Evolutionary conservation across 2,113 vertebrate species (phyloP).

Genomic region (Porphyrio hochstetteri): DNA sequence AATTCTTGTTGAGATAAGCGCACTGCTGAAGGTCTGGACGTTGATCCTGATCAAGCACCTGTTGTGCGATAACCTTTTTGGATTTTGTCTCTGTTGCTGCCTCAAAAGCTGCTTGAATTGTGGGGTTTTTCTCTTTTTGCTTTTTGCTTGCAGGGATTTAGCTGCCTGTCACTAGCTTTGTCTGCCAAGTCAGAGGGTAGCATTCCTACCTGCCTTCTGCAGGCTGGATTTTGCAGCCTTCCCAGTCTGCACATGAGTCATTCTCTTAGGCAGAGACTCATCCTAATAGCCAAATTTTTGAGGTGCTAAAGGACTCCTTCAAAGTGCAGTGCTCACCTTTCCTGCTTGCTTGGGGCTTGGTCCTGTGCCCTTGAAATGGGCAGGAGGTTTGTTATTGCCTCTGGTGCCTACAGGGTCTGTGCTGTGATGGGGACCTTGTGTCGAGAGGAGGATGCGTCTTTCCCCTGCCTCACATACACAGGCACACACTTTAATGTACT

Average conservation of each 20-base stretch:
- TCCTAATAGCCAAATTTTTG: neutral
- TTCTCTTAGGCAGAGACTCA: neutral
- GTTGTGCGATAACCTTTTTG: neutral
- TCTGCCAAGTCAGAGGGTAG: neutral
- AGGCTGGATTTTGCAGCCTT: neutral
- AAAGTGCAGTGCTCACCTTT: neutral
- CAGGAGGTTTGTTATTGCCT: neutral
- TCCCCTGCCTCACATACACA: neutral
- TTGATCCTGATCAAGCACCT: neutral
- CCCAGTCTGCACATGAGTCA: neutral
- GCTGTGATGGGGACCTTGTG: neutral
- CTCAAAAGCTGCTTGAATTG: neutral
- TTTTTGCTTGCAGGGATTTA: neutral
- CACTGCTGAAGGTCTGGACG: neutral
- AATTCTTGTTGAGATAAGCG: neutral
- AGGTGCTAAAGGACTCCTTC: neutral
- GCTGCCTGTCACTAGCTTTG: neutral
- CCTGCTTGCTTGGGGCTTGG: neutral
- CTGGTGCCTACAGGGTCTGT: too few species aligned
- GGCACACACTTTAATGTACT: neutral
- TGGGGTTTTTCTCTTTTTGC: neutral
- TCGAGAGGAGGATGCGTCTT: neutral
- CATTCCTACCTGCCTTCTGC: neutral
- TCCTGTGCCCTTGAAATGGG: neutral
- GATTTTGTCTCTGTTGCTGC: neutral